Evolutionary conservation across 1,140 invertebrate species (phyloP), one percentile per base, ranked within the genome.

Genomic region (Drosophila hydei): DNA sequence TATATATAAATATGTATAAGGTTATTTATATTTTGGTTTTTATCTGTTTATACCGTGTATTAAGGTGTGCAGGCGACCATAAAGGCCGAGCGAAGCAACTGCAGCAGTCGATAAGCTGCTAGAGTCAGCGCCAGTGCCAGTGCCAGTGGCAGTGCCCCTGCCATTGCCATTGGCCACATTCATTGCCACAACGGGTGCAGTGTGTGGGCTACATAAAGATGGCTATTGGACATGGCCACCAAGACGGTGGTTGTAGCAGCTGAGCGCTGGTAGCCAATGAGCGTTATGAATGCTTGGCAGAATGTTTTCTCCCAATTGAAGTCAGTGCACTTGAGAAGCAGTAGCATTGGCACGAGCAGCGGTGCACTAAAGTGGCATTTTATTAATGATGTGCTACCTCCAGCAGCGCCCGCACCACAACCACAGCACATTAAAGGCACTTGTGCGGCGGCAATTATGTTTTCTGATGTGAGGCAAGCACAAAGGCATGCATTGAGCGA

Each of bases 181-280:
- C 47, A 50, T 40, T 45, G 60, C 61, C 79, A 47, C 50, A 23
- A 80, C 68, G 54, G 64, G 48, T 59, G 74, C 56, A 74, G 52
- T 61, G 71, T 58, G 64, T 78, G 77, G 75, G 71, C 60, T 59
- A 63, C 75, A 79, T 81, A 80, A 80, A 80, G 76, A 76, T 69
- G 58, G 59, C 68, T 76, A 72, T 72, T 72, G 79, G 67, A 79
- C 77, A 71, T 75, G 67, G 77, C 77, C 77, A 79, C 72, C 77
- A 59, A 67, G 16, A 25, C 23, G 36, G 16, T 12, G 45, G 25
- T 51, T 14, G 25, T 11, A 11, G 21, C 42, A 19, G 55, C 40
- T 11, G 43, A 23, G 27, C 9, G 8, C 45, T 25, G 58, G 27
- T 33, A 48, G 54, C 68, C 80, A 80, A 79, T 79, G 61, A 77